Evolutionary conservation across 2,888 invertebrate genomes (phyloP), one percentile per base, ranked within the genome.

Genomic region (Euclidia mi): DNA sequence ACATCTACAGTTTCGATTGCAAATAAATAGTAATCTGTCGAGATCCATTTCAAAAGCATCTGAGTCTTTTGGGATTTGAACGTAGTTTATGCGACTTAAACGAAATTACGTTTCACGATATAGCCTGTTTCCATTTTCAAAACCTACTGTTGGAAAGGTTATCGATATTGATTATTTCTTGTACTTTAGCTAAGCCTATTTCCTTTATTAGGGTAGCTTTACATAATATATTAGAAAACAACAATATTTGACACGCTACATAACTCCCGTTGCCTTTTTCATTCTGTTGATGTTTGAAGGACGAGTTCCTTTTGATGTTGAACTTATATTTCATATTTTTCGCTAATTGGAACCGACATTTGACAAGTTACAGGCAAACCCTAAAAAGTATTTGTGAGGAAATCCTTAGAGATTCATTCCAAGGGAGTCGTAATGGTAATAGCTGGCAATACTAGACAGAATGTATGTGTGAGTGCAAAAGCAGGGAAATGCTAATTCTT

Each of bases 391-490:
- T 69, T 73, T 67, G 68, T 67, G 67, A 59, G 71, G 44, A 62
- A 75, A 78, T 79, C 79, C 76, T 76, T 71, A 66, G 81, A 71
- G 76, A 79, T n/a, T n/a, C n/a, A n/a, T n/a, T n/a, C n/a, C n/a
- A n/a, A n/a, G n/a, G n/a, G n/a, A n/a, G n/a, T n/a, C 66, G 75
- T 80, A 85, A 84, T 80, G 80, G 78, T 34, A 34, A 34, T 14
- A 70, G 79, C 84, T 82, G 85, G 83, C 85, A 79, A 79, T 82
- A 79, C 84, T 81, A 81, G 84, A 79, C 81, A 82, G 84, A 86
- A 84, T 34, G 20, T 3, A 34, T 7, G 34, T 67, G 80, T 74
- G 72, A 84, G 20, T 25, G 20, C 20, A 25, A 7, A 25, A 25
- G 20, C 20, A 7, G 7, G 20, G 1, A 7, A 85, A 87, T 86